Evolutionary conservation across 1,140 invertebrate species (phyloP), one percentile per base, ranked within the genome.

Genomic region (Cyclargus thomasi): DNA sequence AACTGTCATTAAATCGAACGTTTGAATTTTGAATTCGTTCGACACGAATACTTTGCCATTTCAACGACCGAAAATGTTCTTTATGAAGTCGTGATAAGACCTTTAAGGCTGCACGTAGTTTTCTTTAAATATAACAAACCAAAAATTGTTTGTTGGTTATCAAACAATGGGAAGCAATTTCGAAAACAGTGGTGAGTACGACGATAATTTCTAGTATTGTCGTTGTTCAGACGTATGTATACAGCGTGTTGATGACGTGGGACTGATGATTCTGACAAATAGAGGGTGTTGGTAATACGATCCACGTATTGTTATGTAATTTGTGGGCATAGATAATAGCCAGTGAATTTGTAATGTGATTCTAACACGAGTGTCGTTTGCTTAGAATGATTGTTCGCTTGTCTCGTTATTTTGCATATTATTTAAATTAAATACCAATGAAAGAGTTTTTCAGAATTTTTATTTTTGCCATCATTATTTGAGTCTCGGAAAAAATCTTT

Each of bases 131-230:
- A 64, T 77, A 63, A 68, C 73, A 72, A 76, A 66, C 67, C 69
- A 78, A 78, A 73, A 70, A 65, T 72, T 72, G 69, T 75, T 82
- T 78, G 74, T 77, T 77, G 78, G 77, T 71, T 65, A 70, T 71
- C 73, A 75, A 76, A 84, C 75, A 82, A 82, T 78, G 67, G 71
- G 59, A 68, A 74, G 70, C 66, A 71, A 77, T 76, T 81, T 78
- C 67, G 68, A 64, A 35, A 63, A 23, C 47, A 75, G 68, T 72
- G 76, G 76, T 78, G 70, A 68, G 70, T 72, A 62, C 64, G 71
- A 68, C 67, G 69, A 73, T 82, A 82, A 88, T 86, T 82, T 81
- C 73, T 76, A 70, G 67, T 77, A 83, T 83, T 88, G 81, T 85
- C 79, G 76, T 67, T 64, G 66, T 75, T 73, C 68, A 67, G 67